Conservation (phyloP, 2,888 invertebrate species). For the Autographa gamma region DNA sequence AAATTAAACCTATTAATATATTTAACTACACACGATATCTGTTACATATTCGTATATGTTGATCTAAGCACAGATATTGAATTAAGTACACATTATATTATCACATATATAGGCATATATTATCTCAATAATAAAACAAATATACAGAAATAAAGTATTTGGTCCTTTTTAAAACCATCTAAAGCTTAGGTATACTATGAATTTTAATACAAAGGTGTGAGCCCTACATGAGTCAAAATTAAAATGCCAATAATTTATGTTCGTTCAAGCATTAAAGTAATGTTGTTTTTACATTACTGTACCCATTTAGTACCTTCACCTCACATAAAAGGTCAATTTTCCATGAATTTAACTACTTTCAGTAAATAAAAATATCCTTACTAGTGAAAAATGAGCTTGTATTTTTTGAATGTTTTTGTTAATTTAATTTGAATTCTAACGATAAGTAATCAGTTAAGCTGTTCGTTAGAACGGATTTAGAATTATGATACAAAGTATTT, state of each 20-base stretch:
- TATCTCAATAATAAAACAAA: too few species aligned
- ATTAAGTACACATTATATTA: too few species aligned
- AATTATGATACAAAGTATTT: background rate
- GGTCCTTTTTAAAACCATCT: too few species aligned
- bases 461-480: background rate
- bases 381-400: background rate
- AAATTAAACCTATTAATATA: too few species aligned
- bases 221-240: background rate
- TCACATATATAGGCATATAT: too few species aligned
- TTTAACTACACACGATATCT: too few species aligned
- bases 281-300: background rate
- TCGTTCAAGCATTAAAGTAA: background rate
- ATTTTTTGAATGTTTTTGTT: background rate
- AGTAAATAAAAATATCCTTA: slow-evolving; percentile 10
- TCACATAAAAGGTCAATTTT: slow-evolving; percentile 9
- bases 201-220: too few species aligned
- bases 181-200: too few species aligned
- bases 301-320: background rate
- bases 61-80: too few species aligned
- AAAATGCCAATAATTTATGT: slow-evolving; percentile 2
- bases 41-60: too few species aligned
- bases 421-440: slow-evolving; percentile 1
- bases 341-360: background rate
- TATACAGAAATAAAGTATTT: too few species aligned
- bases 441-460: background rate